Evolutionary conservation across 2,888 invertebrate species (phyloP).

Genomic region (Ormia ochracea): DNA sequence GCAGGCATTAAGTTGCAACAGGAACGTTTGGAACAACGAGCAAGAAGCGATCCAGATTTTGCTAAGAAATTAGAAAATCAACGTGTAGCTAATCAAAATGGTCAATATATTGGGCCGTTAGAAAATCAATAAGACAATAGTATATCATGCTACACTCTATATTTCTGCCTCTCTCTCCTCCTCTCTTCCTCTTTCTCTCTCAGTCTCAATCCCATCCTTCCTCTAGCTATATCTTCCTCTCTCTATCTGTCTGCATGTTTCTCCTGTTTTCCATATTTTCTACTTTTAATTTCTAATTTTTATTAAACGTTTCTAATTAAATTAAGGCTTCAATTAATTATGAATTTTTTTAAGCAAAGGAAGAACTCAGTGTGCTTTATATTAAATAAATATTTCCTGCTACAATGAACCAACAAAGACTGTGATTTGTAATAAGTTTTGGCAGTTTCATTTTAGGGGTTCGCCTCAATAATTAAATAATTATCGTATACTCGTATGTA

Average conservation of each 20-base stretch:
- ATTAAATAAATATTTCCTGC: neutral
- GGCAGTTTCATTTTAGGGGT: constrained; percentile 5
- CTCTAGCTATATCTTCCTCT: neutral
- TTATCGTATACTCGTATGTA: constrained; percentile 12
- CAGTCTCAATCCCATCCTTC: neutral
- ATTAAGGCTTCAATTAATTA: neutral
- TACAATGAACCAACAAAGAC: constrained; percentile 65
- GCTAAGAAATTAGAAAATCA: constrained; percentile 75
- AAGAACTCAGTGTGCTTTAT: neutral
- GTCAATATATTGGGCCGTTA: constrained; percentile 79
- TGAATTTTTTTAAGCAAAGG: constrained; percentile 16
- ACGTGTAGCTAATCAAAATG: constrained; percentile 80
- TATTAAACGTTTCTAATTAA: neutral
- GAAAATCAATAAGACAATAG: constrained; percentile 67
- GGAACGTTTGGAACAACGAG: constrained; percentile 78
- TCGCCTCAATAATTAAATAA: neutral
- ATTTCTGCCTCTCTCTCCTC: neutral
- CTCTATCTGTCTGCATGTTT: neutral
- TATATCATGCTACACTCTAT: neutral
- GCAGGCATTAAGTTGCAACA: constrained; percentile 84
- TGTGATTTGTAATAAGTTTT: constrained; percentile 68
- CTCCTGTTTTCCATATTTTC: neutral
- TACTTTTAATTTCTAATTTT: constrained; percentile 6
- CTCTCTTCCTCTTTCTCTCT: neutral
- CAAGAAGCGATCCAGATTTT: constrained; percentile 76